Evolutionary conservation across 37 sponge, comb jelly and placozoan genomes (phyloP), one percentile per base, ranked within the genome.

Genomic region (Mnemiopsis leidyi): DNA sequence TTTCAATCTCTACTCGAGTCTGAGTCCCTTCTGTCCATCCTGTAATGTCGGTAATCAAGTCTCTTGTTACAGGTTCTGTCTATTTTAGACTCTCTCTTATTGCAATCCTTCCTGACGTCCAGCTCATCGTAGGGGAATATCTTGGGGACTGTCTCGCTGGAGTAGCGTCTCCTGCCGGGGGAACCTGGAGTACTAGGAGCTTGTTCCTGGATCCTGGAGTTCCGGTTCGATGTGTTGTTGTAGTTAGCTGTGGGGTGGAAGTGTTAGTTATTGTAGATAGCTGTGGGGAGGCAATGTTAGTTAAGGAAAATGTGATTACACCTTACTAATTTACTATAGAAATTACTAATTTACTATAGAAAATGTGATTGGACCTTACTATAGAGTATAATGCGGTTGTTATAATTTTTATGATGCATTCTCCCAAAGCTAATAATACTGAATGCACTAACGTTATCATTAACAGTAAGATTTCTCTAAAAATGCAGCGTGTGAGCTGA

Each of bases 41-140:
- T 71, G 20, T 71, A 71, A 29, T 28, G 25, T 28, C 75, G 75
- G 30, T 71, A 71, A 71, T 71, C 75, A 5, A 71, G 3, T 71
- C 75, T 71, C 75, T 71, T 71, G n/a, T 71, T 71, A 18, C 75
- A 71, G 30, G 25, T 28, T 28, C 75, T n/a, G 3, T 71, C 30
- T 71, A 71, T 71, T 25, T 71, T n/a, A 71, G 3, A 23, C 75
- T 71, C 75, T 18, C 75, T n/a, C 30, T 71, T 71, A 71, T 71
- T 71, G 75, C 20, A 71, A 71, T 71, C 75, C 75, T n/a, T 71
- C 75, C 75, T 71, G 3, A n/a, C 30, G 75, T 71, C 75, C 25
- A 23, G 30, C 75, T 71, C 75, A 18, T 71, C 75, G 75, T 71
- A 29, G 21, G 75, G 30, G n/a, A 71, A 71, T 28, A 71, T 28